A percentile compares a stretch with the other conserved stretches of the same genome.
These are phyloP conservation scores for Hartigia nigra DNA, from an alignment of 2,888 invertebrate species.

Conservation along the genomic window DNA sequence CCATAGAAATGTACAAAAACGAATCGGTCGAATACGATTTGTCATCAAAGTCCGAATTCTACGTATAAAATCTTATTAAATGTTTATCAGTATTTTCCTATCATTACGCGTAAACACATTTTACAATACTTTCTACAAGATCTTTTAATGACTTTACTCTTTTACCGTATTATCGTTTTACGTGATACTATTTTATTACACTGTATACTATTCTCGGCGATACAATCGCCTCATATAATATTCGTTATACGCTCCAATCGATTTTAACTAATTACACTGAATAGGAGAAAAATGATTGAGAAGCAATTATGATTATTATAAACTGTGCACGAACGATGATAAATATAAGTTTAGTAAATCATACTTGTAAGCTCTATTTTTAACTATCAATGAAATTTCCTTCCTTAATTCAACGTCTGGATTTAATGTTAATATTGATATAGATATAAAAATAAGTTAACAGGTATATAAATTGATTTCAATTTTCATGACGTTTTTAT, in stretches of 20 bases:
- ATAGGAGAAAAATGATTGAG: neutral
- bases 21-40: constrained; percentile 65
- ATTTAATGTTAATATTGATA: neutral
- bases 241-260: neutral
- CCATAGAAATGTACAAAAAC: constrained; percentile 65
- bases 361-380: neutral
- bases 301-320: too few relatives aligned
- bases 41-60: constrained; percentile 66
- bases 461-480: neutral
- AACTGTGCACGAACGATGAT: neutral
- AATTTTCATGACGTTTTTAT: neutral
- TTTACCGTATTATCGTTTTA: too few relatives aligned
- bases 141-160: neutral
- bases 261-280: neutral
- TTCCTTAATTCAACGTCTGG: neutral
- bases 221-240: neutral
- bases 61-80: constrained; percentile 52
- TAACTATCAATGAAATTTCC: neutral
- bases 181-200: neutral
- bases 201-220: neutral
- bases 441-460: too few relatives aligned
- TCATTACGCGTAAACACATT: neutral
- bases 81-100: neutral
- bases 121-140: neutral
- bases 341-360: neutral